Conservation (phyloP, 1,140 invertebrate genomes). For the Ylistrum balloti region DNA sequence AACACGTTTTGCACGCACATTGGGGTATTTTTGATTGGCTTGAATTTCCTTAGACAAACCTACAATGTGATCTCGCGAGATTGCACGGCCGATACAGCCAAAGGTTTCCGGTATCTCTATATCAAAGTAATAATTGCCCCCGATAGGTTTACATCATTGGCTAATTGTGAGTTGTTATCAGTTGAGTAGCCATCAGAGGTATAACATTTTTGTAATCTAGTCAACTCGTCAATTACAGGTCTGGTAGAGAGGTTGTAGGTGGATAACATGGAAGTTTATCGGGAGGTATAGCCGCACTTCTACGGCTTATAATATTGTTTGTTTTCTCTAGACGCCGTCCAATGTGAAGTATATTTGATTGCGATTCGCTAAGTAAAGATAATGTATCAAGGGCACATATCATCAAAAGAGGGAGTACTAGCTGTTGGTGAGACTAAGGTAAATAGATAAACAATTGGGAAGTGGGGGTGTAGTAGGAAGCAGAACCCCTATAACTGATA, state of each 20-base stretch:
- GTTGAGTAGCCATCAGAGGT: neutral
- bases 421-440: too few species aligned
- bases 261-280: neutral
- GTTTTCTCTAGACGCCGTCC: neutral
- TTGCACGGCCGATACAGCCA: neutral
- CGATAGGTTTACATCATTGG: constrained; percentile 4
- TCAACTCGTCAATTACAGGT: neutral
- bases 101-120: neutral
- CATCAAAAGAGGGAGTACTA: too few species aligned
- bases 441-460: too few species aligned
- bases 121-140: neutral
- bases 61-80: neutral
- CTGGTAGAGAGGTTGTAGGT: neutral
- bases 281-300: neutral
- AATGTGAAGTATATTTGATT: neutral
- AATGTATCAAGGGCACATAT: too few species aligned
- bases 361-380: neutral
- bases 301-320: neutral
- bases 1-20: neutral
- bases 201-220: neutral
- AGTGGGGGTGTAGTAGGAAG: too few species aligned
- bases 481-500: too few species aligned
- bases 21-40: neutral
- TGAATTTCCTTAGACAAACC: neutral
- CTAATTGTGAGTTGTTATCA: neutral